These are phyloP conservation scores for Diprion similis DNA, from an alignment of 1,140 invertebrate genomes.

Conservation along the genomic window DNA sequence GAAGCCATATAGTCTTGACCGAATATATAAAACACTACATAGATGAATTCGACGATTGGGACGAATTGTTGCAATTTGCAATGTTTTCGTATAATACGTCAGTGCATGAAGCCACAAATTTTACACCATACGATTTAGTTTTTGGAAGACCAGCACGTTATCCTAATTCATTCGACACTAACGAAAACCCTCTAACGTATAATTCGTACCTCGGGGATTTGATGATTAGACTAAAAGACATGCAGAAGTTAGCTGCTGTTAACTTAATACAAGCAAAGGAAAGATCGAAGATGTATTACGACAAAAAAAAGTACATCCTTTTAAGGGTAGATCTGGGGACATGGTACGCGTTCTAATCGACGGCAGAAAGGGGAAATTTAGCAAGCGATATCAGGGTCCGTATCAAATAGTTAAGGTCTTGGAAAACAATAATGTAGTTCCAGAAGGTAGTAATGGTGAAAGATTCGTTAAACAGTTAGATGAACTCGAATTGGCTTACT, in stretches of 20 bases:
- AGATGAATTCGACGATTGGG: slow-evolving; percentile 40
- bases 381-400: neutral
- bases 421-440: neutral
- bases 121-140: slow-evolving; percentile 11
- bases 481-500: slow-evolving; percentile 17
- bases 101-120: slow-evolving; percentile 37
- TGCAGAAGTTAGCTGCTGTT: neutral
- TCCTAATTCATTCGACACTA: slow-evolving; percentile 16
- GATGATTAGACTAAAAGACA: neutral
- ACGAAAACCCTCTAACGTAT: slow-evolving; percentile 19
- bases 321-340: neutral
- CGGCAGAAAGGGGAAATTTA: slow-evolving; percentile 9
- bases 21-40: slow-evolving; percentile 37
- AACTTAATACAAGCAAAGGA: slow-evolving; percentile 9
- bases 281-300: slow-evolving; percentile 12
- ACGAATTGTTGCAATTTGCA: slow-evolving; percentile 36
- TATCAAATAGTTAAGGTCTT: slow-evolving; percentile 4
- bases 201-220: slow-evolving; percentile 4
- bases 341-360: neutral
- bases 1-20: slow-evolving; percentile 29
- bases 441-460: neutral
- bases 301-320: slow-evolving; percentile 1
- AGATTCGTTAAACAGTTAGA: neutral
- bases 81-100: slow-evolving; percentile 25
- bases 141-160: slow-evolving; percentile 7